Conservation (phyloP, 2,113 vertebrate genomes). For the Alosa alosa region DNA sequence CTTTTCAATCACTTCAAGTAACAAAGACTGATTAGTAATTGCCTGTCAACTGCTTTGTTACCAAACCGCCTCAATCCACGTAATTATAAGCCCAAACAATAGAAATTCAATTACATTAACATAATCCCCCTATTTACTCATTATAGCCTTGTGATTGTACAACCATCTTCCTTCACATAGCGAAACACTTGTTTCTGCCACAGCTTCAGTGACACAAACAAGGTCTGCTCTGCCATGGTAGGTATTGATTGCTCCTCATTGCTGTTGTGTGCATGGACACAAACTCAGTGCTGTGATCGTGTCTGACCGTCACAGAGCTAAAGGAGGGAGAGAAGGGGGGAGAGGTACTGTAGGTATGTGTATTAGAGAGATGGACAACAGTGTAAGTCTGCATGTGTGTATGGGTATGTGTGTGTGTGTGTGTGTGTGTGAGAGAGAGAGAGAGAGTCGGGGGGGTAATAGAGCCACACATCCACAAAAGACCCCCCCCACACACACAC, state of each 20-base stretch:
- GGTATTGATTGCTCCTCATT: constrained; percentile 22
- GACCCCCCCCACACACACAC: background rate
- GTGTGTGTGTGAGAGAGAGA: background rate
- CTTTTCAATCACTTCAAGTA: constrained; percentile 29
- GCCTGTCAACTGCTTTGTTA: constrained; percentile 36
- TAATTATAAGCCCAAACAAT: constrained; percentile 43
- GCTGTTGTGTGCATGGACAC: background rate
- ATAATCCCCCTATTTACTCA: constrained; percentile 44
- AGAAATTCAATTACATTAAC: constrained; percentile 44
- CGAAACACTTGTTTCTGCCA: constrained; percentile 29
- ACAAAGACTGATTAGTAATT: constrained; percentile 36
- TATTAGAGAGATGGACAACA: background rate
- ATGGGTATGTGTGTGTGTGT: constrained; percentile 4
- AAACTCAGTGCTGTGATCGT: background rate
- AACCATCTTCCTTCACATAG: constrained; percentile 24
- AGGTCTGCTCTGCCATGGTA: constrained; percentile 3
- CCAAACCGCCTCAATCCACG: constrained; percentile 34
- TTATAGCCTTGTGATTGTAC: constrained; percentile 33
- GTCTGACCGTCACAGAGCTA: background rate
- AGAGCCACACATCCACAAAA: background rate
- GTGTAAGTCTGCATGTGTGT: background rate
- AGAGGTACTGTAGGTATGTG: background rate
- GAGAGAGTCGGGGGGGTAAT: background rate
- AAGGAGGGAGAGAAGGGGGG: background rate
- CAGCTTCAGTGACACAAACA: constrained; percentile 31